Evolutionary conservation across 2,797 vertebrate species (phyloP), one percentile per base, ranked within the genome.

Genomic region (Geotria australis): DNA sequence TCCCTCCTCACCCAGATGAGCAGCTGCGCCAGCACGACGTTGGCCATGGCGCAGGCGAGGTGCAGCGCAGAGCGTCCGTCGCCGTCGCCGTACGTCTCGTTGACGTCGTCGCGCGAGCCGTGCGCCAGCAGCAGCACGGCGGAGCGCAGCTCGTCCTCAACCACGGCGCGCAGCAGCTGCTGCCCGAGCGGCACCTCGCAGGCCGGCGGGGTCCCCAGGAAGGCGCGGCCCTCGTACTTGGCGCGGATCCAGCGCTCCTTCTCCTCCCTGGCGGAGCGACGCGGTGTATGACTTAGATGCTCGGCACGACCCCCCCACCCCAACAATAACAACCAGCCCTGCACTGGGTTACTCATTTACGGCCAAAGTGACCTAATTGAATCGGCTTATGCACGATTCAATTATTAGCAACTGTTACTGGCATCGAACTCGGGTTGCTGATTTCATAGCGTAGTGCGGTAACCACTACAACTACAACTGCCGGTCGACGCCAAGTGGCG

Each of bases 201-300:
- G 68, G 74, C 70, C 0, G 76, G 70, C 64, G 79, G 70, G 0
- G 81, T 69, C 1, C 81, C 77, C 65, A 98, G 69, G 73, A 98
- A 94, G 47, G 93, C 74, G n/a, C 82, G 89, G 74, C 93, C 86
- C 68, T 95, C 88, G 0, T 98, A 98, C 69, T 95, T 95, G 0
- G 86, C 85, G n/a, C 85, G 76, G 67, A 98, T 94, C 86, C 89
- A 98, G 8, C 83, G 78, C 62, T 95, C 88, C 2, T 91, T 75
- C 64, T 98, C 86, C 63, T 98, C 89, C 70, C 76, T 79, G 48
- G 46, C 49, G 48, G 11, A 59, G 53, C 2, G 46, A 56, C 14
- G 45, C 14, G 47, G 57, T n/a, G 38, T 38, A 6, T n/a, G n/a
- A n/a, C n/a, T n/a, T n/a, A n/a, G n/a, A n/a, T n/a, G n/a, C n/a